Evolutionary conservation across 2,113 vertebrate genomes (phyloP).

Genomic region (Perccottus glenii): DNA sequence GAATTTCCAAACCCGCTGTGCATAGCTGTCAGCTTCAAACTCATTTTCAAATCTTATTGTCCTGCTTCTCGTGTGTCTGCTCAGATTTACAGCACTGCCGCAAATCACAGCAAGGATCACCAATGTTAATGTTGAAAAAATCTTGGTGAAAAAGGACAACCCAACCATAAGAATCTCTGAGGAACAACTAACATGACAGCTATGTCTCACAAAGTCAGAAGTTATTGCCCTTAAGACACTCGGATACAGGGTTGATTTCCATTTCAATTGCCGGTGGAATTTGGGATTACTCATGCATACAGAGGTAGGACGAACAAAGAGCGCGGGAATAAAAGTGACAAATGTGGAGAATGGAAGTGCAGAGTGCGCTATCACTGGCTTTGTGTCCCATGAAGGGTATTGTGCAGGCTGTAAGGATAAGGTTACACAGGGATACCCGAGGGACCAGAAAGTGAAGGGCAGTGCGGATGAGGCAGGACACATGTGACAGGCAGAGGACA

Average conservation of each 20-base stretch:
- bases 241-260: slow-evolving; percentile 58
- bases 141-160: slow-evolving; percentile 48
- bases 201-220: slow-evolving; percentile 50
- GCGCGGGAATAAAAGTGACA: slow-evolving; percentile 73
- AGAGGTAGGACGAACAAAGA: slow-evolving; percentile 70
- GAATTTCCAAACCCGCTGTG: slow-evolving; percentile 32
- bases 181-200: slow-evolving; percentile 61
- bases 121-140: slow-evolving; percentile 49
- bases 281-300: slow-evolving; percentile 72
- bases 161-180: slow-evolving; percentile 49
- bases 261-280: slow-evolving; percentile 67
- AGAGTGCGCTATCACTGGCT: slow-evolving; percentile 63
- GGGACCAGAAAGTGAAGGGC: slow-evolving; percentile 67
- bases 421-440: slow-evolving; percentile 60
- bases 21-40: slow-evolving; percentile 36
- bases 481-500: slow-evolving; percentile 70
- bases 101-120: slow-evolving; percentile 16
- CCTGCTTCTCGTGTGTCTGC: slow-evolving; percentile 16
- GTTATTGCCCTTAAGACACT: slow-evolving; percentile 60
- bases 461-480: slow-evolving; percentile 65
- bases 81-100: slow-evolving; percentile 38
- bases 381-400: slow-evolving; percentile 74
- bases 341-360: slow-evolving; percentile 69
- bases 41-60: slow-evolving; percentile 37
- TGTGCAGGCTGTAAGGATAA: slow-evolving; percentile 67